Evolutionary conservation across 1,140 invertebrate genomes (phyloP).

Genomic region (Aphelenchoides besseyi): DNA sequence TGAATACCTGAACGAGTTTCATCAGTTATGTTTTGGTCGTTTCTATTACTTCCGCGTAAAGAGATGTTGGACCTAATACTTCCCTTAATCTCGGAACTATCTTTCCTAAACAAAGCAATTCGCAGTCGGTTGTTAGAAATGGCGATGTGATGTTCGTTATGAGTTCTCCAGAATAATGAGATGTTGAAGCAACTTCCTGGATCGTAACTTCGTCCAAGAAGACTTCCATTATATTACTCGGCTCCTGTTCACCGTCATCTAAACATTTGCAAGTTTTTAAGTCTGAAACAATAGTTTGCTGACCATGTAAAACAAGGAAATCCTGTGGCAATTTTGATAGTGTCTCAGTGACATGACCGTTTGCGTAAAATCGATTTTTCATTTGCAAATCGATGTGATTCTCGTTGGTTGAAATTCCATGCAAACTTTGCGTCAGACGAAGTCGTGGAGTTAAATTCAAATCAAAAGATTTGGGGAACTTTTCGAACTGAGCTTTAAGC

Average conservation of each 20-base stretch:
- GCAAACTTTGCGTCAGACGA: slow-evolving; percentile 23
- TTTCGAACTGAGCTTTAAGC: slow-evolving; percentile 26
- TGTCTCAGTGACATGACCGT: slow-evolving; percentile 32
- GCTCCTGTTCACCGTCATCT: not conserved
- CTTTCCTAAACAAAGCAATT: slow-evolving; percentile 50
- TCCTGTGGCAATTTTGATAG: slow-evolving; percentile 24
- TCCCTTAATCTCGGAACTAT: slow-evolving; percentile 46
- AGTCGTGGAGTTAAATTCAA: slow-evolving; percentile 29
- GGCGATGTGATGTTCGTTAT: slow-evolving; percentile 36
- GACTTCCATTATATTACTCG: slow-evolving; percentile 22
- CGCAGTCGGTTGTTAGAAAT: slow-evolving; percentile 34
- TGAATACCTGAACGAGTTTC: slow-evolving; percentile 19
- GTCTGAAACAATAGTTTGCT: not conserved
- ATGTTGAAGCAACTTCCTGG: slow-evolving; percentile 30
- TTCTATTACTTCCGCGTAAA: slow-evolving; percentile 38
- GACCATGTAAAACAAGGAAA: not conserved
- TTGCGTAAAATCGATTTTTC: slow-evolving; percentile 33
- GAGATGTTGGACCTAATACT: slow-evolving; percentile 36
- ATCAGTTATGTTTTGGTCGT: not conserved
- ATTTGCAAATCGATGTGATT: slow-evolving; percentile 34
- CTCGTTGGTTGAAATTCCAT: slow-evolving; percentile 22
- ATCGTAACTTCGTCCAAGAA: slow-evolving; percentile 37
- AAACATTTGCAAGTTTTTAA: not conserved
- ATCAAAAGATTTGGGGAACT: slow-evolving; percentile 29
- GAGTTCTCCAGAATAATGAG: slow-evolving; percentile 24